A percentile compares a stretch with the other conserved stretches of the same genome.
phyloP scores from a whole-genome alignment of 2,888 invertebrate species.

The Adela reaumurella region DNA sequence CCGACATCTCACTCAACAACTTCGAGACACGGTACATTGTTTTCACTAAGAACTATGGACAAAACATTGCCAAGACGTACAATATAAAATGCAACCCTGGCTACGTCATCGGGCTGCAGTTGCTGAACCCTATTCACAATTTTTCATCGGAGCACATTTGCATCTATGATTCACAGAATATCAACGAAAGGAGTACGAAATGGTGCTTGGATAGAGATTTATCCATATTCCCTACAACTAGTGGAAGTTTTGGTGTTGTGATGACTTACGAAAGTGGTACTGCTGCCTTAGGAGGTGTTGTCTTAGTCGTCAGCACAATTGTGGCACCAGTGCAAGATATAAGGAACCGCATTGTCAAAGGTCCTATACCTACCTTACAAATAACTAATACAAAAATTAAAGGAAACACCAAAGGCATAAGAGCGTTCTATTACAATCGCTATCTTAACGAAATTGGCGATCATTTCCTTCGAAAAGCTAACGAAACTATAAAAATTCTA shows the following conservation, averaged over 20 bases:
- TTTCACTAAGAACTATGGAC: constrained; percentile 63
- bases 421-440: constrained; percentile 83
- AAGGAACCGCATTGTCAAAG: constrained; percentile 69
- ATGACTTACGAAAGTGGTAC: constrained; percentile 76
- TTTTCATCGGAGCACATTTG: constrained; percentile 81
- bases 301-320: constrained; percentile 72
- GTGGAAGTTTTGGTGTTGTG: constrained; percentile 76
- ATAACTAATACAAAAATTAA: constrained; percentile 71
- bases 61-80: constrained; percentile 55
- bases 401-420: constrained; percentile 76
- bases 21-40: constrained; percentile 79
- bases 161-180: constrained; percentile 71
- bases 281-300: constrained; percentile 77
- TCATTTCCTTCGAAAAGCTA: constrained; percentile 80
- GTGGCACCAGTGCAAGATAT: constrained; percentile 70
- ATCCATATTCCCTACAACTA: constrained; percentile 86
- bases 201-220: constrained; percentile 83
- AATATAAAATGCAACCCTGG: constrained; percentile 72
- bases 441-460: constrained; percentile 83
- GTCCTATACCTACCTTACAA: constrained; percentile 74
- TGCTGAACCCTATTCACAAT: constrained; percentile 87
- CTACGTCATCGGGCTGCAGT: constrained; percentile 83
- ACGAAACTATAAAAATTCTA: constrained; percentile 78
- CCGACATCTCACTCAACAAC: constrained; percentile 60
- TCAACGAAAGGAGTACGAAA: constrained; percentile 59